These are phyloP conservation scores for Origma solitaria DNA, from an alignment of 2,113 vertebrate species.

Conservation along the genomic window DNA sequence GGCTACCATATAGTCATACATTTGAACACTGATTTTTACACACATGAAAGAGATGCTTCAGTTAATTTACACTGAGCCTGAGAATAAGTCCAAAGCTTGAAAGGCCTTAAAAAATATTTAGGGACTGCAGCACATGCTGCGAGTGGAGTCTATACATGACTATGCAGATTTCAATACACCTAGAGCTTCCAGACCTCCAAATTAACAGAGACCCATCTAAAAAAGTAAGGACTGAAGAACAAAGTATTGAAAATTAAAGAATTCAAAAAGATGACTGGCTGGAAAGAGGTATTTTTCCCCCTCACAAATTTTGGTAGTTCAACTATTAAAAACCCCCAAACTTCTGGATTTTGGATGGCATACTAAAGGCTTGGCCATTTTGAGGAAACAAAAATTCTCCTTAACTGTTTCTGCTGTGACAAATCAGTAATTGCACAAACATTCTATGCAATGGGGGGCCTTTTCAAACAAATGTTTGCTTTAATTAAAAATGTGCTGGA, in stretches of 20 bases:
- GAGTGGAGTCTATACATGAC: not conserved
- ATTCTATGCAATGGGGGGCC: not conserved
- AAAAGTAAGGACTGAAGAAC: not conserved
- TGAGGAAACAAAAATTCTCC: not conserved
- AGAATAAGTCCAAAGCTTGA: not conserved
- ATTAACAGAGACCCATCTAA: not conserved
- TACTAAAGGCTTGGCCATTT: not conserved
- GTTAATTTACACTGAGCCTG: not conserved
- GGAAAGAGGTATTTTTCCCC: not conserved
- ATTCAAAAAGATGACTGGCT: not conserved
- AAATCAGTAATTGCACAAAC: not conserved
- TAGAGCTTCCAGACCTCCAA: not conserved
- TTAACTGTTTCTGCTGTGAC: not conserved
- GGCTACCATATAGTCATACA: not conserved
- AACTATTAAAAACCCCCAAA: not conserved
- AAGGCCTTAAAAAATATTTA: not conserved
- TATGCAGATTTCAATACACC: not conserved
- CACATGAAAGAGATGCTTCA: not conserved
- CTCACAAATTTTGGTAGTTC: not conserved
- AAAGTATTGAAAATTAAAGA: not conserved
- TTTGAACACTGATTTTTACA: not conserved
- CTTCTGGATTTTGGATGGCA: not conserved
- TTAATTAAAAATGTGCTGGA: not conserved
- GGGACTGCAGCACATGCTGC: not conserved
- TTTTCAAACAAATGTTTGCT: not conserved